Percentiles rank a stretch among this genome's conserved stretches.
Evolutionary conservation across 2,797 vertebrate genomes (phyloP).

Genomic region (Crax fasciolata): DNA sequence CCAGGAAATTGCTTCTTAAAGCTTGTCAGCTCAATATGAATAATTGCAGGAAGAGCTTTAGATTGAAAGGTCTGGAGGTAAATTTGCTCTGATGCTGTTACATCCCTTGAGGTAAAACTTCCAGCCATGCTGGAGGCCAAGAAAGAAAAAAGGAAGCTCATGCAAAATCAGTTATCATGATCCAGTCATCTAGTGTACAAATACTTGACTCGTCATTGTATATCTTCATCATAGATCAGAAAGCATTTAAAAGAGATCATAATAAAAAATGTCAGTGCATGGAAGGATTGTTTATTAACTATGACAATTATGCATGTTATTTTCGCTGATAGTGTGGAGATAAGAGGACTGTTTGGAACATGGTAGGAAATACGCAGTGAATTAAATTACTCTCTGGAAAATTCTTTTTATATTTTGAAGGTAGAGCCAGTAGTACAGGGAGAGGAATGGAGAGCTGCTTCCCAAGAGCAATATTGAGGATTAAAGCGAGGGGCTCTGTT

Average conservation of each 20-base stretch:
- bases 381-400: no score
- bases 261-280: neutral
- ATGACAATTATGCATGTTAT: neutral
- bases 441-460: neutral
- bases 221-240: conserved; percentile 4
- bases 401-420: no score
- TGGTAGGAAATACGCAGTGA: neutral
- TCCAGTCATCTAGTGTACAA: neutral
- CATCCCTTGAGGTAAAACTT: neutral
- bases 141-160: neutral
- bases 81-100: conserved; percentile 10
- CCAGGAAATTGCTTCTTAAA: neutral
- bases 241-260: neutral
- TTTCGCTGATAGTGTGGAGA: neutral
- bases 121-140: neutral
- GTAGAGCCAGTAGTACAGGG: neutral
- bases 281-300: neutral
- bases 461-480: neutral
- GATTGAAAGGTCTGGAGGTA: neutral
- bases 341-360: neutral
- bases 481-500: conserved; percentile 19
- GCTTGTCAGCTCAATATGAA: neutral
- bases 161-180: neutral
- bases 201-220: neutral
- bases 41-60: conserved; percentile 4